Evolutionary conservation across 2,113 vertebrate species (phyloP), one percentile per base, ranked within the genome.

Genomic region (Cololabis saira): DNA sequence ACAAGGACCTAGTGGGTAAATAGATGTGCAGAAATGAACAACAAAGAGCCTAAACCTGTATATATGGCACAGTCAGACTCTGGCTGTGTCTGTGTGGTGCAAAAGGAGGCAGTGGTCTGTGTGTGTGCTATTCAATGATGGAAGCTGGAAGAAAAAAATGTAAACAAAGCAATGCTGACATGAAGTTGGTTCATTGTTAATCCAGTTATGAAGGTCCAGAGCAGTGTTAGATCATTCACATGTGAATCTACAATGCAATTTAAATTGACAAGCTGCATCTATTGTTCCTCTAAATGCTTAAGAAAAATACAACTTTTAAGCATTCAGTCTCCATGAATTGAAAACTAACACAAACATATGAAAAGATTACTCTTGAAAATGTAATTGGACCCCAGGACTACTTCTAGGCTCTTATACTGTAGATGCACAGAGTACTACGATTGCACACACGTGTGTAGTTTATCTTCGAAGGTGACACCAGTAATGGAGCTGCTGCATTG

Each of bases 401-500:
- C 33, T 37, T 27, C 24, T 27, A 11, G 33, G 6, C 33, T 37
- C 33, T 7, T 37, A 37, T 62, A 1, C 47, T 41, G 27, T 21
- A n/a, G 2, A 17, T 55, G 30, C 18, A 63, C 19, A 22, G 17
- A 61, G 6, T 54, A 2, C 22, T 30, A 37, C 56, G 54, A 17
- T 18, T 50, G n/a, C 27, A 48, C 5, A 30, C 63, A 24, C 53
- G 53, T 33, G 12, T 59, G 16, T 6, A 18, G 52, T 66, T 63
- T 55, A 27, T 45, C 63, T 51, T 44, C 53, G 13, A 50, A 66
- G 70, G 54, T 72, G 48, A 71, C 18, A 41, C n/a, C 48, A 53
- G 16, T 17, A 0, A 11, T 37, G 15, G 37, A 56, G 60, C 48
- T 61, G 67, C 41, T 42, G 48, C 56, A 49, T 5, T 22, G 54